A percentile compares a stretch with the other conserved stretches of the same genome.
phyloP scores from a whole-genome alignment of 2,888 invertebrate species.

The Diachrysia chrysitis region DNA sequence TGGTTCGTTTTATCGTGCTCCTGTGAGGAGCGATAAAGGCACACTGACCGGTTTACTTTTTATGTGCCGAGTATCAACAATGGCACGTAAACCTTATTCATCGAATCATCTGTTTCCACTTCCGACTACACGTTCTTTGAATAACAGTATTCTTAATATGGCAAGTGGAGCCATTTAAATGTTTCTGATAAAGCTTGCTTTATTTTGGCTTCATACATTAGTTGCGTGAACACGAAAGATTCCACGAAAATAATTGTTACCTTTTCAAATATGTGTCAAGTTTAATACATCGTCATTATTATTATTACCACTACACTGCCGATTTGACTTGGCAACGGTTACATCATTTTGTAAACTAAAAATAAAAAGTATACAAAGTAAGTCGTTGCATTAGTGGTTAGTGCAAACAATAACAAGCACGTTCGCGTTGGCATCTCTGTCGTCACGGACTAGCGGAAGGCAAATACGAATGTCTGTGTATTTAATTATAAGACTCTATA shows the following conservation, averaged over 20 bases:
- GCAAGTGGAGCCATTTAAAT: not conserved
- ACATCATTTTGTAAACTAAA: conserved; percentile 43
- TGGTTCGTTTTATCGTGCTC: conserved; percentile 80
- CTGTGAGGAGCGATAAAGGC: conserved; percentile 84
- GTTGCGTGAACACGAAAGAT: not conserved
- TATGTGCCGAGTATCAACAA: conserved; percentile 85
- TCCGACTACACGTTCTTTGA: conserved; percentile 74
- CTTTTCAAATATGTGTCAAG: conserved; percentile 39
- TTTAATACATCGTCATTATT: conserved; percentile 17
- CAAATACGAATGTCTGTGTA: conserved; percentile 81
- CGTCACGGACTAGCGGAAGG: conserved; percentile 75
- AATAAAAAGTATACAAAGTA: conserved; percentile 45
- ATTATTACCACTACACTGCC: conserved; percentile 33
- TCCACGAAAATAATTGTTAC: not conserved
- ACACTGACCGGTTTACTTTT: conserved; percentile 87
- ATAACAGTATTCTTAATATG: conserved; percentile 48
- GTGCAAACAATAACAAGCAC: conserved; percentile 58
- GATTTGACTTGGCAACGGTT: conserved; percentile 42
- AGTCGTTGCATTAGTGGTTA: conserved; percentile 50
- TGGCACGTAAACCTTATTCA: conserved; percentile 86
- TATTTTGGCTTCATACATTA: not conserved
- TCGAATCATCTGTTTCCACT: conserved; percentile 81
- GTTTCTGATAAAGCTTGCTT: not conserved
- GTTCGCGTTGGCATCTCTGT: conserved; percentile 63
- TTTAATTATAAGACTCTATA: conserved; percentile 86